These are phyloP conservation scores for Camponotus vicinus DNA, from an alignment of 1,140 invertebrate species.

Conservation along the genomic window DNA sequence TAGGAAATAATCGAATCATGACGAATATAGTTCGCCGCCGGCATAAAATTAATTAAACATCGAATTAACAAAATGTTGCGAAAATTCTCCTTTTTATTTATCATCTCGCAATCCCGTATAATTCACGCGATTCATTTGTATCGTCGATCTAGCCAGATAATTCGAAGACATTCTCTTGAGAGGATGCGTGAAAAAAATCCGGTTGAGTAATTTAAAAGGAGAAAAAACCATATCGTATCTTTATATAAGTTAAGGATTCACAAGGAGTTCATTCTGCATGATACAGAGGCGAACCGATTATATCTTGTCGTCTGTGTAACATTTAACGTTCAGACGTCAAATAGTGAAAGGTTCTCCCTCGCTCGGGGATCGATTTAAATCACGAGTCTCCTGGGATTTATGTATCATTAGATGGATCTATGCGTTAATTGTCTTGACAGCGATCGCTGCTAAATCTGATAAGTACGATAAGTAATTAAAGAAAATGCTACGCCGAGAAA, in stretches of 20 bases:
- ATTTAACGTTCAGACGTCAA: slow-evolving; percentile 67
- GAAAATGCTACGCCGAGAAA: neutral
- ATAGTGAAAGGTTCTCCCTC: slow-evolving; percentile 67
- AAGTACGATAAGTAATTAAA: slow-evolving; percentile 41
- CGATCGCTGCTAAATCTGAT: slow-evolving; percentile 14
- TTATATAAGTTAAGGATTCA: neutral
- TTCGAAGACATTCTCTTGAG: neutral
- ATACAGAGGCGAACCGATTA: slow-evolving; percentile 41
- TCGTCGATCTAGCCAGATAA: neutral
- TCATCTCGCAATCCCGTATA: neutral
- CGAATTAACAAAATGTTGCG: slow-evolving; percentile 6
- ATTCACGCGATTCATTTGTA: slow-evolving; percentile 19
- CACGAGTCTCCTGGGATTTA: slow-evolving; percentile 18
- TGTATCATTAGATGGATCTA: slow-evolving; percentile 7
- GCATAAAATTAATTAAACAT: slow-evolving; percentile 48
- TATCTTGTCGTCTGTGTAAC: slow-evolving; percentile 64
- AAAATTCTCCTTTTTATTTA: slow-evolving; percentile 9
- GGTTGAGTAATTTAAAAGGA: neutral
- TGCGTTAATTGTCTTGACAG: neutral
- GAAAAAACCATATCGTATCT: neutral
- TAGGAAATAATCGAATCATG: slow-evolving; percentile 9
- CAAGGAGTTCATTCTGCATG: neutral
- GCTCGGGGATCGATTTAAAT: slow-evolving; percentile 39
- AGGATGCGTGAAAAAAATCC: neutral
- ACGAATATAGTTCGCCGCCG: neutral